phyloP scores from a whole-genome alignment of 2,797 vertebrate species.

The Amazonetta brasiliensis region DNA sequence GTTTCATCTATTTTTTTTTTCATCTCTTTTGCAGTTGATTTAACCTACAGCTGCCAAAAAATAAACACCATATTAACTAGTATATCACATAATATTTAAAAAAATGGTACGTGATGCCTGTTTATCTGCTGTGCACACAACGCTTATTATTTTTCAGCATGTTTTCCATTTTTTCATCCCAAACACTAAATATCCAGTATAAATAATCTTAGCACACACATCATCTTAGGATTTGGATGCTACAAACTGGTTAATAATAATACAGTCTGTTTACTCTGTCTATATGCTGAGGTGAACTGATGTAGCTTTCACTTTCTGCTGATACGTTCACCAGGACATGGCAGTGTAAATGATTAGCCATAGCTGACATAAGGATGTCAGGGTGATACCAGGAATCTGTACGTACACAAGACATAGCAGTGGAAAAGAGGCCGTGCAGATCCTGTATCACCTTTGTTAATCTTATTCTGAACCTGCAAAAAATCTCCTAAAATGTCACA shows the following conservation, averaged over 20 bases:
- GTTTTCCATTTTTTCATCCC: not conserved
- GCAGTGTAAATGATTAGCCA: not conserved
- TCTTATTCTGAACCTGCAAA: not conserved
- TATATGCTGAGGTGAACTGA: not conserved
- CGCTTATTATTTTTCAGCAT: not conserved
- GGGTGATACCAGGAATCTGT: not conserved
- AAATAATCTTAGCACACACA: not conserved
- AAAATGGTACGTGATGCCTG: not conserved
- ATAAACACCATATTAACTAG: not conserved
- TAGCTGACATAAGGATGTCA: not conserved
- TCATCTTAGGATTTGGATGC: not conserved
- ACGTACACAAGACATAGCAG: rapidly evolving
- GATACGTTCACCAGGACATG: not conserved
- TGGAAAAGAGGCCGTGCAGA: not conserved
- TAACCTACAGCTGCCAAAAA: not conserved
- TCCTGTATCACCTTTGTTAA: not conserved
- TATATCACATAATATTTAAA: not conserved
- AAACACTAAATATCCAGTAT: not conserved
- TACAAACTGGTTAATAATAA: not conserved
- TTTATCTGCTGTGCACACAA: not conserved
- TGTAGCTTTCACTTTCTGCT: not conserved
- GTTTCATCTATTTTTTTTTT: not conserved
- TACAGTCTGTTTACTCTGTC: not conserved
- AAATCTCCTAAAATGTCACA: not conserved
- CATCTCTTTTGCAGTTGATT: not conserved